Base-by-base conservation (phyloP, 2,888 invertebrate species). In the Drosophila cracens region DNA sequence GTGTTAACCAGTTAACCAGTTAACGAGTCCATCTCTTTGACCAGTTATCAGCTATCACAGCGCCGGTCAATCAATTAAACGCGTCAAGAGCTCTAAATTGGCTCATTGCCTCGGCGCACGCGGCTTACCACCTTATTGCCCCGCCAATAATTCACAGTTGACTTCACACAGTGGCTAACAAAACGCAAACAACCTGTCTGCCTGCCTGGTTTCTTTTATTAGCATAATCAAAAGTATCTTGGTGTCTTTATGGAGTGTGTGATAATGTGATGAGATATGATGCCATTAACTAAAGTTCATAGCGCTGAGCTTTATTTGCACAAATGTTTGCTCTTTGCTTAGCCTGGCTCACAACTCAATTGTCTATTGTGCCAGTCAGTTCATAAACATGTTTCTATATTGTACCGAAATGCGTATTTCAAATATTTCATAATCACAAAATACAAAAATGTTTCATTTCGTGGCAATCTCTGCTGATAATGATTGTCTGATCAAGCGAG, bases 121-220 rank as follows among this genome's bases (percentile, higher is more conserved):
- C 70, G 70, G 58, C 58, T 43, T 58, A 54, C 48, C 65, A 46
- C 60, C 43, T 31, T 56, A 46, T 60, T 67, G 48, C 49, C 72
- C 29, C 34, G 4, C n/a, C 25, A 46, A 4, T 46, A 25, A 8
- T 46, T 46, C 4, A 4, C 25, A 25, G 48, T 46, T 57, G 57
- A 54, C 38, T 59, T 53, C 31, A 76, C 74, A 78, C 70, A 74
- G 70, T 77, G 74, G 63, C 66, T 48, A 52, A 49, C 52, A 63
- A 52, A 61, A 75, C 29, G 65, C 73, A 51, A 48, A 13, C 62
- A 62, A 27, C 21, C 21, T 7, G 46, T 7, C 11, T 68, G 54
- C 29, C 62, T 11, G 43, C 34, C 51, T 36, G 46, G 25, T 60
- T 40, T 40, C 58, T 63, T 66, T 70, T 74, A 77, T 77, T 63